Percentiles rank a stretch among this genome's conserved stretches.
These are phyloP conservation scores for Podotricha telesiphe DNA, from an alignment of 2,888 invertebrate genomes.

Conservation along the genomic window DNA sequence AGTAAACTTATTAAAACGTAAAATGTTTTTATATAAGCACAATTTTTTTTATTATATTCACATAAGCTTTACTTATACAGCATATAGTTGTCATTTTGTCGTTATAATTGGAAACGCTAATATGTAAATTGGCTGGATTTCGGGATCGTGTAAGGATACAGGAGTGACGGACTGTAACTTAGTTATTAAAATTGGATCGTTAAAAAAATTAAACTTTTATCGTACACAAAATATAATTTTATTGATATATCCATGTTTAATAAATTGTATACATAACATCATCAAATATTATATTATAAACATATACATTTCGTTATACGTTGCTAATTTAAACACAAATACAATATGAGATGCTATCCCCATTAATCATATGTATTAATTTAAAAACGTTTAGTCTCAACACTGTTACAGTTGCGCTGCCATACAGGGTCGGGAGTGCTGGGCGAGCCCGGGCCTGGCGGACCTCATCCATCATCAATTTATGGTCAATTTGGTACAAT, in stretches of 20 bases:
- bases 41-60: not conserved
- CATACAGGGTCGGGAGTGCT: constrained; percentile 59
- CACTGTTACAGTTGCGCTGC: constrained; percentile 67
- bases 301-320: constrained; percentile 84
- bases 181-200: constrained; percentile 29
- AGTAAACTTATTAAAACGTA: no score
- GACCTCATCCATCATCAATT: constrained; percentile 10
- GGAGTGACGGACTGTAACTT: not conserved
- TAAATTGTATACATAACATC: constrained; percentile 84
- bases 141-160: not conserved
- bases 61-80: not conserved
- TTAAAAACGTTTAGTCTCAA: constrained; percentile 72
- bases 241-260: constrained; percentile 84
- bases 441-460: constrained; percentile 5
- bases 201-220: constrained; percentile 71
- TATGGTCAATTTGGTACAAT: constrained; percentile 16
- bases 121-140: no score
- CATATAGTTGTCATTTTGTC: not conserved
- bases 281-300: constrained; percentile 84
- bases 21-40: not conserved
- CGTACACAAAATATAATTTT: constrained; percentile 85
- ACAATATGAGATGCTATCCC: constrained; percentile 83
- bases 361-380: constrained; percentile 72
- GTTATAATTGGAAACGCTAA: not conserved
- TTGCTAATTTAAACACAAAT: constrained; percentile 82